Evolutionary conservation across 2,113 vertebrate species (phyloP).

Genomic region (Struthidea cinerea): DNA sequence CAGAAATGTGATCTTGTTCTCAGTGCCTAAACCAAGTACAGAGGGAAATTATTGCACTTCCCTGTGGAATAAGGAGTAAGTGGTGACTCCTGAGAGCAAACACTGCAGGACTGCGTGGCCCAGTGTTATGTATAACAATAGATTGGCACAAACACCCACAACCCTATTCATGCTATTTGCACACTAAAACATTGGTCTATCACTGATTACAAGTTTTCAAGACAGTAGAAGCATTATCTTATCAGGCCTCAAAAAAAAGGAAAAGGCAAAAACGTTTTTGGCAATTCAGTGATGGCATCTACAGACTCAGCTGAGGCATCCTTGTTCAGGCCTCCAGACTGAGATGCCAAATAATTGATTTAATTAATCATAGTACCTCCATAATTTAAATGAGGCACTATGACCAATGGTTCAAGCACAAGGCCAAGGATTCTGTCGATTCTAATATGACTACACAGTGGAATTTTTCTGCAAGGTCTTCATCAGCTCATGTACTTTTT

Average conservation of each 20-base stretch:
- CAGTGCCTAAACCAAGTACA: not conserved
- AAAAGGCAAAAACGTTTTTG: not conserved
- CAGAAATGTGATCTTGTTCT: not conserved
- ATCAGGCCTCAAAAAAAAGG: not conserved
- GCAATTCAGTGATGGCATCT: not conserved
- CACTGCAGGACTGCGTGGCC: not conserved
- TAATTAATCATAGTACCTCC: not conserved
- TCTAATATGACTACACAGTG: not conserved
- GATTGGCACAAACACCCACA: not conserved
- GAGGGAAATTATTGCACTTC: not conserved
- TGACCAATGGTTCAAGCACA: not conserved
- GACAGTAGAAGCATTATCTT: not conserved
- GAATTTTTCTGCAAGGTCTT: not conserved
- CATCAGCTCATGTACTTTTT: not conserved
- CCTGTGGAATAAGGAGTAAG: not conserved
- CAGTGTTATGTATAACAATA: accelerated
- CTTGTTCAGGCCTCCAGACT: not conserved
- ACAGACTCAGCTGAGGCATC: not conserved
- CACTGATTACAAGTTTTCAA: not conserved
- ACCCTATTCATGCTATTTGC: not conserved
- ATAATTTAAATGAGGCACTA: not conserved
- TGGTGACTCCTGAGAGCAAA: not conserved
- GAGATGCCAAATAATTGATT: not conserved
- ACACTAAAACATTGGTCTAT: not conserved
- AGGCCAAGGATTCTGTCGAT: not conserved